These are phyloP conservation scores for Lagothrix lagotricha DNA, from an alignment of 2,797 vertebrate species.

Conservation along the genomic window DNA sequence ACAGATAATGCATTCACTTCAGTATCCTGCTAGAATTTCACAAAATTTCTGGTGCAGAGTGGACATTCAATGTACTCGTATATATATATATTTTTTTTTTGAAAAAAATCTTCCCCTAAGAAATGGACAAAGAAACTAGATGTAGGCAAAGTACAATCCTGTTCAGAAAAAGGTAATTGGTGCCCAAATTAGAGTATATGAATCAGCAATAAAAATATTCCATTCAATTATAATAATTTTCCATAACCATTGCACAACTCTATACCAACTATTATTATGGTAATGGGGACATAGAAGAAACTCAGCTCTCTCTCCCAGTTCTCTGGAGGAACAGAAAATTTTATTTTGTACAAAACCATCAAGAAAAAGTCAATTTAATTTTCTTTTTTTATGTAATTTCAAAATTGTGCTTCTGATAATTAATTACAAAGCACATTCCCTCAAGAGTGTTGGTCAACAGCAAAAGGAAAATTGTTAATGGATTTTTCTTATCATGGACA, in stretches of 20 bases:
- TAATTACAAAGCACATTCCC: background rate
- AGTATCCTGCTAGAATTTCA: background rate
- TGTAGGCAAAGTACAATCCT: background rate
- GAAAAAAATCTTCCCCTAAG: background rate
- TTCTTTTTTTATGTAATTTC: background rate
- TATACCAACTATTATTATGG: background rate
- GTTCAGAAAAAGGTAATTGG: background rate
- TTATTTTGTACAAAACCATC: background rate
- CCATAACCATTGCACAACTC: background rate
- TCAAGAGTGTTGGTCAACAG: background rate
- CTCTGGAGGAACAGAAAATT: background rate
- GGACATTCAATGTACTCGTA: background rate
- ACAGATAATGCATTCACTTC: background rate
- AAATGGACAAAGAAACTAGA: background rate
- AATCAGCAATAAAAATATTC: background rate
- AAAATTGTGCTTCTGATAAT: background rate
- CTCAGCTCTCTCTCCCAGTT: accelerated
- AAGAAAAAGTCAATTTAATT: background rate
- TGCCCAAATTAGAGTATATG: background rate
- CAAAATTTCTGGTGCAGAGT: background rate
- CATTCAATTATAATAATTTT: background rate
- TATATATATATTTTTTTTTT: background rate
- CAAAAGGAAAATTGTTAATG: background rate
- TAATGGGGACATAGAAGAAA: background rate
- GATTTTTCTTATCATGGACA: background rate